A percentile compares a stretch with the other conserved stretches of the same genome.
Conservation (phyloP, 2,113 vertebrate species). For the Caranx ignobilis region DNA sequence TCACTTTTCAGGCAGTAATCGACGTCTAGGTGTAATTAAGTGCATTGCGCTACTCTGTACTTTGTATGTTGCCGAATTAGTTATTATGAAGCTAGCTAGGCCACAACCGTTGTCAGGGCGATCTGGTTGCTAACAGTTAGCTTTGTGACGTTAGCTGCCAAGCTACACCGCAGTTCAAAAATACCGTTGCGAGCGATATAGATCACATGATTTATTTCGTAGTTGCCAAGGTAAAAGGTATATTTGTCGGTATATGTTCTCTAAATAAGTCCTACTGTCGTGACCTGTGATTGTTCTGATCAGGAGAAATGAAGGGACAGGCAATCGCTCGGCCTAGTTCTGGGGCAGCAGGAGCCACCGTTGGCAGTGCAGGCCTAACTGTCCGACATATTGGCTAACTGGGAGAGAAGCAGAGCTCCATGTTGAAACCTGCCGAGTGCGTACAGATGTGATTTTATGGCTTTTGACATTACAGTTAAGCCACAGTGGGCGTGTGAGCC, state of each 20-base stretch:
- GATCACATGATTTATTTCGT: fast-evolving
- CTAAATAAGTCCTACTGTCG: fast-evolving
- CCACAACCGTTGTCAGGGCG: background rate
- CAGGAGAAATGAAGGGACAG: fast-evolving
- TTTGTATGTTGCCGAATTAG: fast-evolving
- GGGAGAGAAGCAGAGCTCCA: slow-evolving; percentile 32
- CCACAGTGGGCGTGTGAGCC: background rate
- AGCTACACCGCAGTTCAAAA: background rate
- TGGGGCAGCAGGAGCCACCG: background rate
- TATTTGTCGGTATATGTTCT: fast-evolving
- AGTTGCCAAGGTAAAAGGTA: fast-evolving
- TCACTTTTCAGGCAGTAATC: fast-evolving
- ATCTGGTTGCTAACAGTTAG: slow-evolving; percentile 38
- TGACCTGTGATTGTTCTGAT: fast-evolving
- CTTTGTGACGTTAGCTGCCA: background rate
- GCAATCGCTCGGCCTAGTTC: slow-evolving; percentile 33
- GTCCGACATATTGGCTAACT: slow-evolving; percentile 68
- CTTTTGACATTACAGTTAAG: fast-evolving
- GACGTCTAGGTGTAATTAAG: fast-evolving
- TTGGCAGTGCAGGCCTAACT: slow-evolving; percentile 52
- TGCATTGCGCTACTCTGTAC: fast-evolving
- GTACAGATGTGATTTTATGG: fast-evolving
- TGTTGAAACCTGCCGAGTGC: slow-evolving; percentile 9
- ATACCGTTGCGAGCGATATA: background rate
- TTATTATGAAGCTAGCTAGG: background rate